Evolutionary conservation across 2,797 vertebrate genomes (phyloP).

Genomic region (Muscicapa striata): DNA sequence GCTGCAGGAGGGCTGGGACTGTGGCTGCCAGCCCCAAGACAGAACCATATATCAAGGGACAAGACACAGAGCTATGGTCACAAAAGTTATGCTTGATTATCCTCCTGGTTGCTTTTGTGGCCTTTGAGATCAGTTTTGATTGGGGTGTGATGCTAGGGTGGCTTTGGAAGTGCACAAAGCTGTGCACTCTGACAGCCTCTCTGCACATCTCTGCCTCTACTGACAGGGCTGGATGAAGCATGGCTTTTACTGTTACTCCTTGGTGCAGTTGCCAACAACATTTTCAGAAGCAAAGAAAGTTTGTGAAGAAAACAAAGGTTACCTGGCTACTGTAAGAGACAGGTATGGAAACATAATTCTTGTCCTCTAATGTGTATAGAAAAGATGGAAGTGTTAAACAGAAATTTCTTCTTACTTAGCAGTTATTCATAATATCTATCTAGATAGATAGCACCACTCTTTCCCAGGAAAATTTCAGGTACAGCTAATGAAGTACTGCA

Average conservation of each 20-base stretch:
- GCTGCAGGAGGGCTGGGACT: neutral
- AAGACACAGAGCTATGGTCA: neutral
- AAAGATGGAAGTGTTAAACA: neutral
- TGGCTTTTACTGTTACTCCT: conserved; percentile 85
- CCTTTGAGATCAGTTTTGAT: neutral
- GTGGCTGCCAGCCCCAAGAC: neutral
- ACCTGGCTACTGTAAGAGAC: conserved; percentile 83
- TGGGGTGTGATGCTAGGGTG: too few relatives aligned
- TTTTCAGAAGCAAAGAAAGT: conserved; percentile 83
- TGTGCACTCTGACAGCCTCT: neutral
- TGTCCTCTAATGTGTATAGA: neutral
- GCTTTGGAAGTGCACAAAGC: neutral
- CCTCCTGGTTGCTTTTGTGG: neutral
- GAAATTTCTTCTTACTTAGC: neutral
- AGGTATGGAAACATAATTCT: conserved; percentile 76
- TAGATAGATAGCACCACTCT: too few relatives aligned
- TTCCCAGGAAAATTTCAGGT: neutral
- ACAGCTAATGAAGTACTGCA: neutral
- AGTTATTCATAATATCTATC: neutral
- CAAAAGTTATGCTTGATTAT: neutral
- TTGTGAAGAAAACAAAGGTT: conserved; percentile 77
- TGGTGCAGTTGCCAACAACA: conserved; percentile 78
- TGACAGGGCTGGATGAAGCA: conserved; percentile 86
- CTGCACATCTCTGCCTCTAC: neutral
- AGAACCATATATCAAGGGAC: neutral